Evolutionary conservation across 2,888 invertebrate genomes (phyloP).

Genomic region (Beris morrisii): DNA sequence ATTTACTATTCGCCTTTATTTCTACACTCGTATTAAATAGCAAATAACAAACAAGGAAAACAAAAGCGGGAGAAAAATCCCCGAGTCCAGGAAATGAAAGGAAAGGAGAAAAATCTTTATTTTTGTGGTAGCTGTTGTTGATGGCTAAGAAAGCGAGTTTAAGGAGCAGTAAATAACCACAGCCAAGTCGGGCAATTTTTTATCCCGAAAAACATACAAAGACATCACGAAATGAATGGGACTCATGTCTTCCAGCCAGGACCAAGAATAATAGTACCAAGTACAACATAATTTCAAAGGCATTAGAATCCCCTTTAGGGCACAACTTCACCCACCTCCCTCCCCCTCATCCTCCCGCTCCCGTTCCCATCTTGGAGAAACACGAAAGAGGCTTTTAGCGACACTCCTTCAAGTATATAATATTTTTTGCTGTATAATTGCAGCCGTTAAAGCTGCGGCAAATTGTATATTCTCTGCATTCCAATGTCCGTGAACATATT

Average conservation of each 20-base stretch:
- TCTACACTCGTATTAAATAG: conserved; percentile 3
- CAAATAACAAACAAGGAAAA: conserved; percentile 20
- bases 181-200: conserved; percentile 21
- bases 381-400: no score
- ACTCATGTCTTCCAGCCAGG: conserved; percentile 7
- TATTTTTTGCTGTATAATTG: no score
- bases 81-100: background rate
- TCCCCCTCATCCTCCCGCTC: no score
- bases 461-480: no score
- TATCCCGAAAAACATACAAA: conserved; percentile 20
- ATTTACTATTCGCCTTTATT: conserved; percentile 17
- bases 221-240: conserved; percentile 22
- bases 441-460: no score
- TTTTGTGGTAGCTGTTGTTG: no score
- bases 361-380: no score
- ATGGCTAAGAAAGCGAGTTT: conserved; percentile 9
- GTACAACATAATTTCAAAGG: conserved; percentile 19
- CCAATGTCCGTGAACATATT: no score
- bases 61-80: conserved; percentile 13
- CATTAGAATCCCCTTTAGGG: background rate
- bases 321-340: no score
- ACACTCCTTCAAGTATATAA: no score
- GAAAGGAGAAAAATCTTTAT: no score
- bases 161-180: conserved; percentile 28
- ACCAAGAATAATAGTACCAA: background rate